phyloP scores from a whole-genome alignment of 2,888 invertebrate genomes.

The Drosophila atripex region DNA sequence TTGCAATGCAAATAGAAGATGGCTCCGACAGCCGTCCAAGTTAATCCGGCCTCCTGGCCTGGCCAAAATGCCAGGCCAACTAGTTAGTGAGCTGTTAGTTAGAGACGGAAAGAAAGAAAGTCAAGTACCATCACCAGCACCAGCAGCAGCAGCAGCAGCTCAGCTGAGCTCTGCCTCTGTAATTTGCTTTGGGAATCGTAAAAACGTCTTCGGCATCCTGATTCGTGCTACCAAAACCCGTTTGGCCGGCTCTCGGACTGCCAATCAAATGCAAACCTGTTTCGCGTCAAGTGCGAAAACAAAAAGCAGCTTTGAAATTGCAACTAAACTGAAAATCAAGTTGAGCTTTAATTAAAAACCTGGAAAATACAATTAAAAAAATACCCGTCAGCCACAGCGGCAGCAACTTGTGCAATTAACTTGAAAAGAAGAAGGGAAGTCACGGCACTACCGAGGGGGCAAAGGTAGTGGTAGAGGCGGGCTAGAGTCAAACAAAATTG shows the following conservation, averaged over 20 bases:
- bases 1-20: conserved; percentile 1
- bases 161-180: conserved; percentile 8
- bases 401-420: conserved; percentile 75
- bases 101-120: conserved; percentile 22
- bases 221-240: conserved; percentile 67
- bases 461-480: neutral
- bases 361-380: conserved; percentile 74
- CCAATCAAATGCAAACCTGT: conserved; percentile 71
- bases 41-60: conserved; percentile 16
- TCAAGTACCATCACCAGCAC: conserved; percentile 11
- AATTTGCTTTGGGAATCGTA: conserved; percentile 54
- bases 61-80: conserved; percentile 2
- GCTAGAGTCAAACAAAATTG: conserved; percentile 56
- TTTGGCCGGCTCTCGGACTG: conserved; percentile 56
- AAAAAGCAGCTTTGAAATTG: conserved; percentile 66
- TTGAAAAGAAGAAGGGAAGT: conserved; percentile 2
- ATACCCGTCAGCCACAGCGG: conserved; percentile 43
- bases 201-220: conserved; percentile 63
- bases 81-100: conserved; percentile 13
- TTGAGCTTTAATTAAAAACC: conserved; percentile 78
- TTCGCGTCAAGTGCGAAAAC: conserved; percentile 70
- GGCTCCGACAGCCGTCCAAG: conserved; percentile 1
- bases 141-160: conserved; percentile 3
- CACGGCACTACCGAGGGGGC: neutral
- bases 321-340: conserved; percentile 77